These are phyloP conservation scores for Clamator glandarius DNA, from an alignment of 2,797 vertebrate species.

Conservation along the genomic window DNA sequence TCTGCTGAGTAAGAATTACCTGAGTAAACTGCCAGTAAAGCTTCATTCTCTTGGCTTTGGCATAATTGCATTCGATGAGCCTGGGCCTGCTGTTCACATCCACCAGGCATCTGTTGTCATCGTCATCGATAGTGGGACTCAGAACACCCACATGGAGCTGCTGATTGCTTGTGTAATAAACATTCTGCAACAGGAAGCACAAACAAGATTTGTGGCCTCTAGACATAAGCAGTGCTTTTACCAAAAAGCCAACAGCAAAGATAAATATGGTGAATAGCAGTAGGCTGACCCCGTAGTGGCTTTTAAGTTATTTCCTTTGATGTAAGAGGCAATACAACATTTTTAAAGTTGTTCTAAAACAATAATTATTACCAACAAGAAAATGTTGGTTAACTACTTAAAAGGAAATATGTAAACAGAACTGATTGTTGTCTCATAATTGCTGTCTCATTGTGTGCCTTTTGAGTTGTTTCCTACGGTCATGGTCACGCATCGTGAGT, in stretches of 20 bases:
- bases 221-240: background rate
- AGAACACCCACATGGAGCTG: constrained; percentile 91
- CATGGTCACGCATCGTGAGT: fast-evolving
- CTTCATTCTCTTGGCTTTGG: constrained; percentile 96
- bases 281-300: background rate
- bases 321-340: background rate
- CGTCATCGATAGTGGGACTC: constrained; percentile 94
- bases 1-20: constrained; percentile 77
- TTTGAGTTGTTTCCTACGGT: background rate
- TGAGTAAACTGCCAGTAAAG: constrained; percentile 97
- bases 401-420: background rate
- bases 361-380: background rate
- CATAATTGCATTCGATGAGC: constrained; percentile 97
- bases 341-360: background rate
- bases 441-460: background rate
- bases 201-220: constrained; percentile 54
- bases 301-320: background rate
- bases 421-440: background rate
- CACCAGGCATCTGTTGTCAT: constrained; percentile 98
- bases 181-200: constrained; percentile 86
- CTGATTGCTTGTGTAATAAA: constrained; percentile 95
- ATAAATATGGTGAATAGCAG: background rate
- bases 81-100: constrained; percentile 93
- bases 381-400: background rate
- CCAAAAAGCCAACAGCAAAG: constrained; percentile 10